Evolutionary conservation across 2,888 invertebrate species (phyloP).

Genomic region (Geophilus truncorum): DNA sequence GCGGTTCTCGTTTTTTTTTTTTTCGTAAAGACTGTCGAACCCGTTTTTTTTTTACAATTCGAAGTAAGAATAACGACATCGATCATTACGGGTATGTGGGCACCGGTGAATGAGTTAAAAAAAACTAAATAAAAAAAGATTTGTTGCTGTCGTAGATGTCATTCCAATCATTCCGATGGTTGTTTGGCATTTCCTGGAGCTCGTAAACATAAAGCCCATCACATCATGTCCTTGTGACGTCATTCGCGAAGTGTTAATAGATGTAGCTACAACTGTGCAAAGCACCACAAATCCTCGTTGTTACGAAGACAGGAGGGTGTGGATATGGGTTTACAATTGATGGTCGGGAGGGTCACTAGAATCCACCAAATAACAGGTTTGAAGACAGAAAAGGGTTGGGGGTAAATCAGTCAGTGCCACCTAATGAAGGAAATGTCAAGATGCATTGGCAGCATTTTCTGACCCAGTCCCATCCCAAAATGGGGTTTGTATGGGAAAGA

Average conservation of each 20-base stretch:
- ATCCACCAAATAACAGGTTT: background rate
- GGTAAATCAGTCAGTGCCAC: conserved; percentile 1
- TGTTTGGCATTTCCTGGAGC: background rate
- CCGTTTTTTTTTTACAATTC: no score
- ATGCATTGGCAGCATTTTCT: background rate
- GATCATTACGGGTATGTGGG: background rate
- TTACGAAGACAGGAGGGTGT: background rate
- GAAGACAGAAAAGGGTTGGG: background rate
- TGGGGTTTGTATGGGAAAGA: background rate
- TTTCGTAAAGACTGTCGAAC: no score
- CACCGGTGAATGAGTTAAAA: background rate
- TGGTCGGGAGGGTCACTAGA: background rate
- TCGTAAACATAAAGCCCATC: background rate
- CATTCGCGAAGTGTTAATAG: background rate
- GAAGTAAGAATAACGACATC: background rate
- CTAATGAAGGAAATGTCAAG: conserved; percentile 3
- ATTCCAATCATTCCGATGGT: background rate
- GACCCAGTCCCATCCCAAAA: background rate
- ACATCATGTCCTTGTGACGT: background rate
- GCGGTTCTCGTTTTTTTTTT: no score
- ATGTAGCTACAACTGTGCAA: background rate
- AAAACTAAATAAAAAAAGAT: background rate
- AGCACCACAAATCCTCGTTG: conserved; percentile 1
- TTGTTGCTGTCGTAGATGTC: background rate
- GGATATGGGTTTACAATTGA: conserved; percentile 4